Percentiles rank a stretch among this genome's conserved stretches.
These are phyloP conservation scores for Calameuta filiformis DNA, from an alignment of 2,888 invertebrate species.

Conservation along the genomic window DNA sequence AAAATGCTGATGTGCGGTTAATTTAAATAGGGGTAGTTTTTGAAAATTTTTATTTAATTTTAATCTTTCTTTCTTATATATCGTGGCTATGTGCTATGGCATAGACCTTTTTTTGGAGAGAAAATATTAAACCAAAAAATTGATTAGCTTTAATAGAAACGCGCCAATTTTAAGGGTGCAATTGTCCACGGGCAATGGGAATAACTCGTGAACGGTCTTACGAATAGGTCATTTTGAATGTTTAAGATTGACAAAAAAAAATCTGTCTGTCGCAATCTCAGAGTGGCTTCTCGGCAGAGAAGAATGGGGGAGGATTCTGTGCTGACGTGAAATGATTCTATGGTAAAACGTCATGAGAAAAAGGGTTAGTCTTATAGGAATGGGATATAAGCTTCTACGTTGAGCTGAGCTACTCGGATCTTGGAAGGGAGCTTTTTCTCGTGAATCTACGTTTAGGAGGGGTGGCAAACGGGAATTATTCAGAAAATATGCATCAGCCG, in stretches of 20 bases:
- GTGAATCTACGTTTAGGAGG: background rate
- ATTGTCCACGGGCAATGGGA: too few species aligned
- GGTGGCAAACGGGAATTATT: constrained; percentile 31
- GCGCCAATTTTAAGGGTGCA: too few species aligned
- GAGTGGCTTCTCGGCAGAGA: background rate
- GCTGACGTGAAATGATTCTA: background rate
- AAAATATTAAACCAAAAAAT: too few species aligned
- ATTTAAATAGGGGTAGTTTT: too few species aligned
- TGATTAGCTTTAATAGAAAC: too few species aligned
- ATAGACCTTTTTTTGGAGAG: too few species aligned
- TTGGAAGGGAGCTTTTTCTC: constrained; percentile 24
- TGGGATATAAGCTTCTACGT: constrained; percentile 21
- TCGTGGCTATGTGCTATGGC: too few species aligned
- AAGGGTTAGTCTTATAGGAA: constrained; percentile 25
- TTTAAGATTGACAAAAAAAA: background rate
- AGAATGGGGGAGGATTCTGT: background rate
- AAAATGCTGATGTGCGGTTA: too few species aligned
- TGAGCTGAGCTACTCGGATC: constrained; percentile 36
- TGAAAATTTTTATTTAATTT: too few species aligned
- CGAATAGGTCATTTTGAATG: background rate
- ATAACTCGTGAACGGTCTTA: background rate
- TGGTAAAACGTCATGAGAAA: background rate
- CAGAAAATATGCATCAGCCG: constrained; percentile 36
- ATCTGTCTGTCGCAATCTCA: too few species aligned
- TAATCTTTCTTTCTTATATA: too few species aligned